A percentile compares a stretch with the other conserved stretches of the same genome.
These are phyloP conservation scores for Apodemia duryi DNA, from an alignment of 2,888 invertebrate genomes.

Conservation along the genomic window DNA sequence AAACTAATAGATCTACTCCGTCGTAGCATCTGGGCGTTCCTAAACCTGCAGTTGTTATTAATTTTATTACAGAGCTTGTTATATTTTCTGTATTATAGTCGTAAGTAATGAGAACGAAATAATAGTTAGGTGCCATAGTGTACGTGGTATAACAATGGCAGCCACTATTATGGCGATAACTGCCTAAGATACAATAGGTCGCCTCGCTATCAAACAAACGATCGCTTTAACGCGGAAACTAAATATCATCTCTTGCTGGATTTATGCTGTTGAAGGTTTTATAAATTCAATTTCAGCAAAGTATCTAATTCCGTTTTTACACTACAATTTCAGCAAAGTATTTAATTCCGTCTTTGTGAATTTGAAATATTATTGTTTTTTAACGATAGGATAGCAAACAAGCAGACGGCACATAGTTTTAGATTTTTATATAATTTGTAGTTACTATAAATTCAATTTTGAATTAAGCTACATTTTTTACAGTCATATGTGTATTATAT, in stretches of 20 bases:
- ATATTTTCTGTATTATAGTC: constrained; percentile 1
- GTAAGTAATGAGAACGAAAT: constrained; percentile 6
- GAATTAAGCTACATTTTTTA: too few species aligned
- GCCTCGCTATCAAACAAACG: not conserved
- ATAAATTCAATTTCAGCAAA: too few species aligned
- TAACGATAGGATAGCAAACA: too few species aligned
- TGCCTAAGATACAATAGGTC: not conserved
- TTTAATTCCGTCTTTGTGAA: too few species aligned
- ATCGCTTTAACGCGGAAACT: not conserved
- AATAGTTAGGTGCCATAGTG: constrained; percentile 7
- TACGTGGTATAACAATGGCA: not conserved
- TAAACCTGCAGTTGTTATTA: not conserved
- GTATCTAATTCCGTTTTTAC: too few species aligned
- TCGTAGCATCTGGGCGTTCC: not conserved
- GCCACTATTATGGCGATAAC: not conserved
- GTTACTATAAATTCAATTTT: too few species aligned
- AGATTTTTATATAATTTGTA: too few species aligned
- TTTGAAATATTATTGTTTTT: too few species aligned
- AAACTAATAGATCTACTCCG: not conserved
- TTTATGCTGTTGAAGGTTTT: too few species aligned
- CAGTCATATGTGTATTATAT: too few species aligned
- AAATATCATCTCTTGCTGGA: not conserved
- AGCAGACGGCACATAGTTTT: too few species aligned
- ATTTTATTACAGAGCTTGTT: constrained; percentile 8
- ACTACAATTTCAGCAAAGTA: too few species aligned